Base-by-base conservation (phyloP, 2,888 invertebrate genomes). In the Agrotis clavis region DNA sequence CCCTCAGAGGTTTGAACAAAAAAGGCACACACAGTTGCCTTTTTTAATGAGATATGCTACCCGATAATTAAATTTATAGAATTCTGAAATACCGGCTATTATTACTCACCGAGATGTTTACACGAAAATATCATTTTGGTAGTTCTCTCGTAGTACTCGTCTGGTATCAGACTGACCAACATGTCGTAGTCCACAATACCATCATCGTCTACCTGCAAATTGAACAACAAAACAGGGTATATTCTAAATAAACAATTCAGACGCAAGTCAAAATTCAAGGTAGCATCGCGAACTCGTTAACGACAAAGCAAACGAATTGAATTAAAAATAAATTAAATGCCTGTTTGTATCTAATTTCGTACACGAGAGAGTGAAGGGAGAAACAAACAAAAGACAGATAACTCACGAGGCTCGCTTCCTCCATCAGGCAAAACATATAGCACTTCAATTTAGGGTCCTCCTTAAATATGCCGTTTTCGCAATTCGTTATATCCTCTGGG, bases 391-490 rank as follows among this genome's bases (percentile, higher is more conserved):
- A 92, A 90, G 88, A 82, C 82, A 86, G 86, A 90, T 89, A 89
- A 95, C 96, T 96, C 91, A 96, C 96, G 85, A 96, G 94, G 84
- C 93, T 95, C 86, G 95, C 94, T 91, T 96, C 96, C 87, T 96
- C 96, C 91, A 96, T 78, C 80, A 96, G 90, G 91, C 96, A 96
- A 93, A 94, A 96, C 96, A 96, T 96, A 92, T 96, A 96, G 94
- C 96, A 96, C 93, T 96, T 96, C 92, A 96, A 93, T 94, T 96
- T 96, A 86, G 89, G 84, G 90, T 96, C 96, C 89, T 96, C 96
- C 92, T 96, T 95, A 94, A 96, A 96, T 94, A 96, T 95, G 92
- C 96, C 96, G 88, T 94, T 94, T 94, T 96, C 96, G 91, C 96
- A 96, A 94, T 96, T 96, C 91, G 90, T 87, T 92, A 96, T 96